Evolutionary conservation across 37 sponge, comb jelly and placozoan genomes (phyloP), one percentile per base, ranked within the genome.

Genomic region (Beroe forskalii): DNA sequence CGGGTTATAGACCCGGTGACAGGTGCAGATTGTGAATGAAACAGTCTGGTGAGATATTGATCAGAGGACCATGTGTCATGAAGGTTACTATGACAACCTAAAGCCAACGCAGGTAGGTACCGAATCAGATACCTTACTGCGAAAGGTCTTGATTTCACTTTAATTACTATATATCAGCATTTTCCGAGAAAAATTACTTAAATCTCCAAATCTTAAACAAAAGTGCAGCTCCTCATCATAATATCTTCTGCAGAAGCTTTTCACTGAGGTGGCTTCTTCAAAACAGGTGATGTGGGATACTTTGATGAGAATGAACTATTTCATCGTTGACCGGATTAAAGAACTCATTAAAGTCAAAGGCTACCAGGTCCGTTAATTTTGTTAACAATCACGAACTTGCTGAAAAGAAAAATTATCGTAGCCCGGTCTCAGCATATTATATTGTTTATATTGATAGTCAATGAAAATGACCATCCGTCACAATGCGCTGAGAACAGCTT

Each of bases 291-390:
- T 92, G 63, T 96, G 60, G 95, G 90, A 3, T 92, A 93, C 80
- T 96, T 91, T 92, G 95, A 96, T 39, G 48, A 92, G 17, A 90
- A 93, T 30, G 93, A 80, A 90, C 41, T 94, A 94, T 91, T 96
- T 92, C 76, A 93, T 96, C 44, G 93, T 93, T 6, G 96, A 94
- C 63, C 92, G 96, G 40, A 90, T 96, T 4, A 96, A 96, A 90
- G 96, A 96, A 67, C 92, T 96, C 28, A 95, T 95, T 90, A 96
- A 96, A 90, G 94, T 95, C 89, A 95, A 96, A 90, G 96, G 96
- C 12, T 55, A 23, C 23, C 90, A 63, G 66, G 66, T 63, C 20
- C n/a, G n/a, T n/a, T n/a, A n/a, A n/a, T n/a, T n/a, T n/a, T n/a
- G n/a, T n/a, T n/a, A n/a, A n/a, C n/a, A n/a, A n/a, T n/a, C n/a